These are phyloP conservation scores for Chymomyza fuscimana DNA, from an alignment of 2,888 invertebrate species.

Conservation along the genomic window DNA sequence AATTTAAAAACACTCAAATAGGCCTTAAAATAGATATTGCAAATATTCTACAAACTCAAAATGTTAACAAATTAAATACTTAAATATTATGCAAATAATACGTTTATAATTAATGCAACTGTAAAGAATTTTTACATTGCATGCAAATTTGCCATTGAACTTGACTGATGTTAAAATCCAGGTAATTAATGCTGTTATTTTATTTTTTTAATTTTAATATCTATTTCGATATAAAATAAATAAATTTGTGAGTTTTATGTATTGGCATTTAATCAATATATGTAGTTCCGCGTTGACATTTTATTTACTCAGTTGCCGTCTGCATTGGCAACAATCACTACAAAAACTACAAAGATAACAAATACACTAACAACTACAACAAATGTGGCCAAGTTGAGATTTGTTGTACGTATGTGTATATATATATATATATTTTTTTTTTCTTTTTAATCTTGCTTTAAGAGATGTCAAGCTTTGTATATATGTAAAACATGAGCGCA, in stretches of 20 bases:
- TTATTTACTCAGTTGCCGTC: slow-evolving; percentile 37
- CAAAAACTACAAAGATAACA: neutral
- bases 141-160: slow-evolving; percentile 42
- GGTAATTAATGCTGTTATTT: neutral
- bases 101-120: slow-evolving; percentile 2
- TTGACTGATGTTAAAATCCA: slow-evolving; percentile 21
- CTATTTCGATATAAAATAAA: neutral
- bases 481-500: slow-evolving; percentile 18
- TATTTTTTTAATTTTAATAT: neutral
- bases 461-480: slow-evolving; percentile 50
- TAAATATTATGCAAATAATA: slow-evolving; percentile 30
- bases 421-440: neutral
- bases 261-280: slow-evolving; percentile 28
- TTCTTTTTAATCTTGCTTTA: slow-evolving; percentile 24
- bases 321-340: too few species aligned
- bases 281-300: slow-evolving; percentile 50
- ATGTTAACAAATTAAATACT: slow-evolving; percentile 7
- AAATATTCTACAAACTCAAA: neutral
- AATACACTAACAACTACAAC: slow-evolving; percentile 23
- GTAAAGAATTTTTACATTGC: slow-evolving; percentile 3
- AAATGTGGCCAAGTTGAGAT: slow-evolving; percentile 6
- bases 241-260: slow-evolving; percentile 4
- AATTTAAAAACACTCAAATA: neutral
- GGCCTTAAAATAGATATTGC: neutral
- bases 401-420: neutral